These are phyloP conservation scores for Schizaphis graminum DNA, from an alignment of 2,888 invertebrate genomes.

Conservation along the genomic window DNA sequence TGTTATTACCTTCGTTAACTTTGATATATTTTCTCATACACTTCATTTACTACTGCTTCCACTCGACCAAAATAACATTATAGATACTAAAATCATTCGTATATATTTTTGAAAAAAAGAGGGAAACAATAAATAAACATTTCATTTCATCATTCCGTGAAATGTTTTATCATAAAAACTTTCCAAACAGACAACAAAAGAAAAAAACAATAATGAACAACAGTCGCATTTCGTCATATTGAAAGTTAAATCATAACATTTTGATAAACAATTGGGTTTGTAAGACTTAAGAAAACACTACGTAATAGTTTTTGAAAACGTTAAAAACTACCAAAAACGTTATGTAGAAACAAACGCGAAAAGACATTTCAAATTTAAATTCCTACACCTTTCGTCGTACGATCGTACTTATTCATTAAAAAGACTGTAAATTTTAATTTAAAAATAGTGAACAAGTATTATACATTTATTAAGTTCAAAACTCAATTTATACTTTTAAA, in stretches of 20 bases:
- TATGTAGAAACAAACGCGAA: neutral
- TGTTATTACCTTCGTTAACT: neutral
- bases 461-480: constrained; percentile 2
- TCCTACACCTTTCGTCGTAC: neutral
- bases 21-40: constrained; percentile 10
- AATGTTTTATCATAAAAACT: constrained; percentile 9
- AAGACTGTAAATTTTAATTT: neutral
- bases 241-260: constrained; percentile 1
- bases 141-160: neutral
- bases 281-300: neutral
- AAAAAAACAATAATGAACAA: neutral
- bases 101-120: neutral
- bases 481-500: constrained; percentile 34
- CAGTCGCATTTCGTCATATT: neutral
- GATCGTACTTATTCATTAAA: neutral
- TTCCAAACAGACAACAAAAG: neutral
- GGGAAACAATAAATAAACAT: neutral
- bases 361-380: neutral
- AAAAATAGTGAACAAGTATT: neutral
- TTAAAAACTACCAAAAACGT: neutral
- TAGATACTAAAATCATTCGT: constrained; percentile 17
- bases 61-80: constrained; percentile 19
- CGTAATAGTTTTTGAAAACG: neutral
- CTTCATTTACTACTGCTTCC: constrained; percentile 17
- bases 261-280: neutral